These are phyloP conservation scores for Callinectes sapidus DNA, from an alignment of 2,888 invertebrate genomes.

Conservation along the genomic window DNA sequence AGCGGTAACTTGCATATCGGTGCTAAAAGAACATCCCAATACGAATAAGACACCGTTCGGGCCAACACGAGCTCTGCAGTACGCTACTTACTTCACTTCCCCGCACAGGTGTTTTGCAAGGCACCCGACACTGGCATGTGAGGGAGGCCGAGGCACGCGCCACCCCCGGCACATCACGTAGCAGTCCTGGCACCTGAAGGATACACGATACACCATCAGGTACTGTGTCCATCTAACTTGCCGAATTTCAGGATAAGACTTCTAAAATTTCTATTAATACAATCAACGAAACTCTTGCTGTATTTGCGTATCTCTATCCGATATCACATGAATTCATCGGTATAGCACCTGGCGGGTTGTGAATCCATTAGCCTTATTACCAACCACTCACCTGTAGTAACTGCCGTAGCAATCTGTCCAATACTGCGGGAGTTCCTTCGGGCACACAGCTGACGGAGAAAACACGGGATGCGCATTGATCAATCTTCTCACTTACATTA, in stretches of 20 bases:
- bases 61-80: background rate
- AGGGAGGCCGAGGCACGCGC: background rate
- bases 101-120: background rate
- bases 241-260: background rate
- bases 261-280: background rate
- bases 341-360: too few relatives aligned
- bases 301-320: background rate
- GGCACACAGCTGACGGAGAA: background rate
- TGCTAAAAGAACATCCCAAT: background rate
- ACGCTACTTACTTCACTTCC: background rate
- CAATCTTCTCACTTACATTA: too few relatives aligned
- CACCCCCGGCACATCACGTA: background rate
- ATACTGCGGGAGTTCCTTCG: background rate
- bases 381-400: background rate
- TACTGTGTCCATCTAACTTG: too few relatives aligned
- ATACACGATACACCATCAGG: background rate
- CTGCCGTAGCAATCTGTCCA: conserved; percentile 5
- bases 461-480: too few relatives aligned
- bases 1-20: background rate
- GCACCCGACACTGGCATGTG: background rate
- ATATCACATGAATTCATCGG: too few relatives aligned
- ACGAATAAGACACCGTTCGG: background rate
- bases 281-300: background rate
- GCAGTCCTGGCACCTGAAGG: background rate
- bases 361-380: background rate